phyloP scores from a whole-genome alignment of 2,797 vertebrate genomes.

The Coilia nasus region DNA sequence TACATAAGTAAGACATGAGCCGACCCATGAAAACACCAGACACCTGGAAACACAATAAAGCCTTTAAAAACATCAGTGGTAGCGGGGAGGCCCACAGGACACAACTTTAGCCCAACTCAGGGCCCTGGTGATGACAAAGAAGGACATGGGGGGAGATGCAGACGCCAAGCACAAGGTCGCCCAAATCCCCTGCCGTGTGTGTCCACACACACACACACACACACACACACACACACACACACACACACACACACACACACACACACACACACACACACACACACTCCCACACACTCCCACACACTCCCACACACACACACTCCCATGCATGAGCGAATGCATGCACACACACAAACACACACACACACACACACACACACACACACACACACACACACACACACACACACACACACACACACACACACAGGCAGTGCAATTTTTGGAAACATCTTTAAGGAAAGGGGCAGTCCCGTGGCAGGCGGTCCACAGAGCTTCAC shows the following conservation, averaged over 20 bases:
- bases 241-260: neutral
- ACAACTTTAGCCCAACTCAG: conserved; percentile 37
- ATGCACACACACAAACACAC: conserved; percentile 5
- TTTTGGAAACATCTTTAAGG: conserved; percentile 30
- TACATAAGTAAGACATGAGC: neutral
- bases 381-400: conserved; percentile 31
- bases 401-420: conserved; percentile 18
- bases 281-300: too few species aligned
- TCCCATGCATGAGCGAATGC: neutral
- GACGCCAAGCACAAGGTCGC: conserved; percentile 32
- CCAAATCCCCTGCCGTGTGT: conserved; percentile 27
- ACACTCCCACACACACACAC: too few species aligned
- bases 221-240: neutral
- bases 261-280: conserved; percentile 6
- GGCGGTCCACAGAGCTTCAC: neutral
- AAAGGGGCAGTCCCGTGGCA: neutral
- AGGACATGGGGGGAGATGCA: neutral
- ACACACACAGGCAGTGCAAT: neutral
- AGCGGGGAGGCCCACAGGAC: conserved; percentile 28
- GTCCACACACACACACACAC: too few species aligned
- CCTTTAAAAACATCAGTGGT: conserved; percentile 28
- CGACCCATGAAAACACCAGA: conserved; percentile 39
- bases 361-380: conserved; percentile 22
- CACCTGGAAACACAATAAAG: conserved; percentile 52
- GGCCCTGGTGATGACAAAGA: conserved; percentile 4